These are phyloP conservation scores for Drosophila pectinifera DNA, from an alignment of 1,140 invertebrate genomes.

Conservation along the genomic window DNA sequence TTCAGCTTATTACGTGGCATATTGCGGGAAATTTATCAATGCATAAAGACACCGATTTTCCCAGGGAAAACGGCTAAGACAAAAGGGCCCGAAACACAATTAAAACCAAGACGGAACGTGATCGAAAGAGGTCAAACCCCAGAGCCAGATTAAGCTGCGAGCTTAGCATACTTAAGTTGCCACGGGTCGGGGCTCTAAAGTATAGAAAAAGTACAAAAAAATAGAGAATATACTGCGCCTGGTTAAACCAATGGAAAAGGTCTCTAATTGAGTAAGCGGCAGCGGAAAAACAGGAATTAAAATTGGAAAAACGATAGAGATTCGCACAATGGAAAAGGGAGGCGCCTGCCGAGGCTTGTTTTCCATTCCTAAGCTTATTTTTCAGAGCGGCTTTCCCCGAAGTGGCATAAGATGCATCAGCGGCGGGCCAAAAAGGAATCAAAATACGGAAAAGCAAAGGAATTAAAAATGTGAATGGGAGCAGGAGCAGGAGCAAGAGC, in stretches of 20 bases:
- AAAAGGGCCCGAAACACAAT: slow-evolving; percentile 32
- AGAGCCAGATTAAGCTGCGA: slow-evolving; percentile 69
- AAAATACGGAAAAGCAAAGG: slow-evolving; percentile 64
- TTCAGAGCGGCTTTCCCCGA: slow-evolving; percentile 64
- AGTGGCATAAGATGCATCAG: slow-evolving; percentile 67
- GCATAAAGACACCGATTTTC: slow-evolving; percentile 5
- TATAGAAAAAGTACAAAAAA: slow-evolving; percentile 26
- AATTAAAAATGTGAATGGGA: slow-evolving; percentile 71
- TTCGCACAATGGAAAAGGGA: slow-evolving; percentile 55
- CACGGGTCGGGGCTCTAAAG: slow-evolving; percentile 47
- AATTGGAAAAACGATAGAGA: slow-evolving; percentile 48
- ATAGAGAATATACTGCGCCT: slow-evolving; percentile 4
- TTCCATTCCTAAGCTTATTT: slow-evolving; percentile 78
- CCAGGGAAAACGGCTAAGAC: slow-evolving; percentile 13
- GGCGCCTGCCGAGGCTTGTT: slow-evolving; percentile 54
- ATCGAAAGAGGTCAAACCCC: slow-evolving; percentile 65
- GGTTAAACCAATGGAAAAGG: slow-evolving; percentile 57
- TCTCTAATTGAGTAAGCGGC: slow-evolving; percentile 73
- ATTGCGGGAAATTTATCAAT: slow-evolving; percentile 61
- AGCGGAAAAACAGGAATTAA: slow-evolving; percentile 76
- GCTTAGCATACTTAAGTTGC: slow-evolving; percentile 83
- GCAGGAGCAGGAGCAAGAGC: slow-evolving; percentile 3
- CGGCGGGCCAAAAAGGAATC: slow-evolving; percentile 50
- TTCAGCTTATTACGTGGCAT: slow-evolving; percentile 59
- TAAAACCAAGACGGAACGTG: slow-evolving; percentile 54